Conservation (phyloP, 2,888 invertebrate genomes). For the Conistra vaccinii region DNA sequence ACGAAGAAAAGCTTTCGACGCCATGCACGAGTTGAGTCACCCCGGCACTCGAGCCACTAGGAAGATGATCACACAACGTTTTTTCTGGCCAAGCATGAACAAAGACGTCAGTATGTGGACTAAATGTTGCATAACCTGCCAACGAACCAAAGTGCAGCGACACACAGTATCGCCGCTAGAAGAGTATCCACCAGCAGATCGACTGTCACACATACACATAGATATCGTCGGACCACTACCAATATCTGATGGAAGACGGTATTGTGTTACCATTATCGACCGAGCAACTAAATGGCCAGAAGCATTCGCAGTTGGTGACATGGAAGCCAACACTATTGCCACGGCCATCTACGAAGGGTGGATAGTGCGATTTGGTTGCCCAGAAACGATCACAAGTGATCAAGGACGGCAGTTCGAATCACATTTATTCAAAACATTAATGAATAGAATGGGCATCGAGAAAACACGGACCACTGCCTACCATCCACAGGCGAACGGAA, state of each 20-base stretch:
- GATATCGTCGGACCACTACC: background rate
- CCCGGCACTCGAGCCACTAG: background rate
- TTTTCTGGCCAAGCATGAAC: background rate
- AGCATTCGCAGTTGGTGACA: too few species aligned
- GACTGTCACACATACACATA: background rate
- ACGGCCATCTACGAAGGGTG: too few species aligned
- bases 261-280: background rate
- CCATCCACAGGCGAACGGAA: conserved; percentile 12
- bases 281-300: too few species aligned
- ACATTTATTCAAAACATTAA: background rate
- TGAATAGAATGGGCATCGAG: background rate
- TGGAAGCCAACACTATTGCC: too few species aligned
- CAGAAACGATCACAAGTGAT: too few species aligned
- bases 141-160: background rate
- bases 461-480: conserved; percentile 4
- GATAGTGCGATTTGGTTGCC: too few species aligned
- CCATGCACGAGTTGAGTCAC: background rate
- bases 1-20: background rate
- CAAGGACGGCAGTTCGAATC: too few species aligned
- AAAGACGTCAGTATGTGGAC: background rate
- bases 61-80: background rate
- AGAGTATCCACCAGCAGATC: background rate
- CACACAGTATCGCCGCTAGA: background rate
- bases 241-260: background rate
- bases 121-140: background rate